Conservation (phyloP, 1,140 invertebrate species). For the Solen grandis region DNA sequence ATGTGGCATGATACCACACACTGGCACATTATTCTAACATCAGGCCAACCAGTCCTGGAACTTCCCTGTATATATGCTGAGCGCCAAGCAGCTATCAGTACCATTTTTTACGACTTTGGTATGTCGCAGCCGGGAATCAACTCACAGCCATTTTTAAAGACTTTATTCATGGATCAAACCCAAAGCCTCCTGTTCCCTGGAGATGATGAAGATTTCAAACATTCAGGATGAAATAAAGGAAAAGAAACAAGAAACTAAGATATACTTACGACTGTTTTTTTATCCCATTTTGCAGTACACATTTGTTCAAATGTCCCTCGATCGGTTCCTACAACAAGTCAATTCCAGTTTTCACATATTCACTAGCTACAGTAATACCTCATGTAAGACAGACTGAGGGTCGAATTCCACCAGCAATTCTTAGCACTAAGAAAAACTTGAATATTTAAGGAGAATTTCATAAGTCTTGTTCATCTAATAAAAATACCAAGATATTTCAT, state of each 20-base stretch:
- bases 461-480: too few species aligned
- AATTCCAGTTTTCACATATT: too few species aligned
- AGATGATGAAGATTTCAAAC: too few species aligned
- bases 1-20: not conserved
- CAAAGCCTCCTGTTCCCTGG: not conserved
- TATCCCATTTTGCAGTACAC: constrained; percentile 19
- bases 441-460: too few species aligned
- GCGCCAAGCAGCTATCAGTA: not conserved
- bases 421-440: too few species aligned
- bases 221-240: too few species aligned
- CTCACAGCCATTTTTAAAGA: not conserved
- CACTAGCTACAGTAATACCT: too few species aligned
- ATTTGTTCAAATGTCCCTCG: constrained; percentile 41
- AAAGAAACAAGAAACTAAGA: not conserved
- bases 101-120: not conserved
- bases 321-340: constrained; percentile 41
- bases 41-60: not conserved
- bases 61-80: not conserved
- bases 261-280: constrained; percentile 41
- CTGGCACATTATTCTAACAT: not conserved
- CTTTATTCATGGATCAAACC: not conserved
- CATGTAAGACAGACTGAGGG: too few species aligned
- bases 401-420: too few species aligned
- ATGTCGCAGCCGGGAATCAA: not conserved
- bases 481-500: too few species aligned